Conservation (phyloP, 2,797 vertebrate species). For the Yasuhikotakia modesta region DNA sequence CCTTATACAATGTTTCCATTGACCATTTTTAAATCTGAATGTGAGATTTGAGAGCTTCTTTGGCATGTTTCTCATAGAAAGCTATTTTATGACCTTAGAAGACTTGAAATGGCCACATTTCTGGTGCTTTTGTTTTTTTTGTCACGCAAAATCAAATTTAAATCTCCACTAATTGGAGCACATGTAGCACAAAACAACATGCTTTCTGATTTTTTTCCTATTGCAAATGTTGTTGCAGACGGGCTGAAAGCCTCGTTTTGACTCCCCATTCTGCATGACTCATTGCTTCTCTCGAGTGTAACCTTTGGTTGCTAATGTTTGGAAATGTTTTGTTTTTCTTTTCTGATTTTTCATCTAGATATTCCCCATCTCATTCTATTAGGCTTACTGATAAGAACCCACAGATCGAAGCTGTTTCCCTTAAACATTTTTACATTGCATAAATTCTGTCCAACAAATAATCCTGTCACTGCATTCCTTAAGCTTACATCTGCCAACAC, state of each 20-base stretch:
- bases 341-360: slow-evolving; percentile 63
- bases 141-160: not conserved
- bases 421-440: slow-evolving; percentile 49
- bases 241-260: slow-evolving; percentile 5
- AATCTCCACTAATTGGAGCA: slow-evolving; percentile 5
- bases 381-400: slow-evolving; percentile 72
- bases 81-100: not conserved
- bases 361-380: slow-evolving; percentile 67
- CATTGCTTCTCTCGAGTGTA: slow-evolving; percentile 38
- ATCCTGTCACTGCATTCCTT: slow-evolving; percentile 75
- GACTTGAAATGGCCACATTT: not conserved
- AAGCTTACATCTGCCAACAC: slow-evolving; percentile 80
- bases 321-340: slow-evolving; percentile 50
- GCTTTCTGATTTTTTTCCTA: slow-evolving; percentile 28
- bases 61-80: not conserved
- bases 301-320: slow-evolving; percentile 50
- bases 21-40: not conserved
- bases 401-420: slow-evolving; percentile 51
- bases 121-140: not conserved
- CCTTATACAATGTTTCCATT: too few relatives aligned
- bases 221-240: slow-evolving; percentile 22
- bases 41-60: not conserved
- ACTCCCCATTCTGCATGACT: slow-evolving; percentile 20
- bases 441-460: slow-evolving; percentile 67
- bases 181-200: not conserved